These are phyloP conservation scores for Aproaerema taeniolella DNA, from an alignment of 2,888 invertebrate species.

Conservation along the genomic window DNA sequence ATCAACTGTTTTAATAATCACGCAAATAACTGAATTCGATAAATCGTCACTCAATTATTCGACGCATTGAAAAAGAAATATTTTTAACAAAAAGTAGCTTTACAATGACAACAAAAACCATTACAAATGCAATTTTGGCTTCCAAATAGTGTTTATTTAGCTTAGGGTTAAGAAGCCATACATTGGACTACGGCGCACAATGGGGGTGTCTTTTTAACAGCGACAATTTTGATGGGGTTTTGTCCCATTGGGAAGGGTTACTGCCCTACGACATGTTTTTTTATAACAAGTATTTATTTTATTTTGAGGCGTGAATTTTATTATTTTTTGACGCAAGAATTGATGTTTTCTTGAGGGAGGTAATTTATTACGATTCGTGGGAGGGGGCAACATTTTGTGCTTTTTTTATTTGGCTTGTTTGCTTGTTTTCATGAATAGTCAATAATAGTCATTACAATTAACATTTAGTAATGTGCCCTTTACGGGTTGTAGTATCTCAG, in stretches of 20 bases:
- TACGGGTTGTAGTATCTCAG: no score
- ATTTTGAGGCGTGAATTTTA: conserved; percentile 10
- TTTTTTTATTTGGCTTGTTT: no score
- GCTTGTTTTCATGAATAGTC: no score
- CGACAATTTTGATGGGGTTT: conserved; percentile 58
- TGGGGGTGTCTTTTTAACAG: conserved; percentile 71
- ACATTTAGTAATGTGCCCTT: no score
- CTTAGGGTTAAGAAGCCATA: conserved; percentile 70
- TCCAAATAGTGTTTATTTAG: conserved; percentile 61
- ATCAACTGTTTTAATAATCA: no score
- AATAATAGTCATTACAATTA: no score
- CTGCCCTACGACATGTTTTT: conserved; percentile 28
- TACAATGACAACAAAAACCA: conserved; percentile 49
- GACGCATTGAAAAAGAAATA: conserved; percentile 24
- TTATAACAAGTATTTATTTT: conserved; percentile 15
- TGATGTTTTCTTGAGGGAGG: no score
- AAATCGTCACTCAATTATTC: no score
- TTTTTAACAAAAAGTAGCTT: conserved; percentile 28
- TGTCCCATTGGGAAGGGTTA: conserved; percentile 54
- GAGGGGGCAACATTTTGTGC: no score
- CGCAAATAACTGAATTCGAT: no score
- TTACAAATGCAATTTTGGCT: conserved; percentile 63
- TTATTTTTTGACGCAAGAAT: no score
- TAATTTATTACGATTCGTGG: no score
- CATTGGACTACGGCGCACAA: conserved; percentile 57